Evolutionary conservation across 2,888 invertebrate species (phyloP).

Genomic region (Tenthredo distinguenda): DNA sequence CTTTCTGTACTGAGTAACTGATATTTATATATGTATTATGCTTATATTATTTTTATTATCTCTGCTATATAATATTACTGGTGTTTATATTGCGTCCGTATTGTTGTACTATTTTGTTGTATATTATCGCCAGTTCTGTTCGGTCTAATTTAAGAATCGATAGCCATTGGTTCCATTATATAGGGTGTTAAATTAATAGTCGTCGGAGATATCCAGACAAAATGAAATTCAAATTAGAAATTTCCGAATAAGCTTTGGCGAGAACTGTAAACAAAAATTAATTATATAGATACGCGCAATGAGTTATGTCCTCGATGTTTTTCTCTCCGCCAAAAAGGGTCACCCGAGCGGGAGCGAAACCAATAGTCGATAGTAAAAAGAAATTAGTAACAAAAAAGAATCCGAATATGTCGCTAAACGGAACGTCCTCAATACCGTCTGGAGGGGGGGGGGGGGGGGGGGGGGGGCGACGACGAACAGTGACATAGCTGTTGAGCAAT

Average conservation of each 20-base stretch:
- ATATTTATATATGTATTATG: no score
- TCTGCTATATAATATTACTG: no score
- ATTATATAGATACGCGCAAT: neutral
- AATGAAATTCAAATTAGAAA: neutral
- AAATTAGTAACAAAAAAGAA: neutral
- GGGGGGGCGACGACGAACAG: neutral
- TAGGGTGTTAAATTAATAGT: no score
- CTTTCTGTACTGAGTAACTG: no score
- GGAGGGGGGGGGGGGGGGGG: conserved; percentile 21
- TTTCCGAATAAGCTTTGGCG: neutral
- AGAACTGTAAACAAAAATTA: neutral
- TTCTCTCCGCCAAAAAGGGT: neutral
- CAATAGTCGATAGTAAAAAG: neutral
- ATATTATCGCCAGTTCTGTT: no score
- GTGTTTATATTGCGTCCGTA: no score
- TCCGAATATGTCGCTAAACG: neutral
- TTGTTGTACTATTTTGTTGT: no score
- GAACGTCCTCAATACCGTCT: conserved; percentile 1
- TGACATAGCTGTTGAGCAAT: neutral
- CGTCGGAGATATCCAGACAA: neutral
- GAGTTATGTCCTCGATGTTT: neutral
- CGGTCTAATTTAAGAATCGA: no score
- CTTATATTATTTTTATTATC: no score
- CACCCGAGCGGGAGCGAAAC: neutral
- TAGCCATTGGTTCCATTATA: no score